Evolutionary conservation across 2,888 invertebrate genomes (phyloP), one percentile per base, ranked within the genome.

Genomic region (Heliconius charithonia): DNA sequence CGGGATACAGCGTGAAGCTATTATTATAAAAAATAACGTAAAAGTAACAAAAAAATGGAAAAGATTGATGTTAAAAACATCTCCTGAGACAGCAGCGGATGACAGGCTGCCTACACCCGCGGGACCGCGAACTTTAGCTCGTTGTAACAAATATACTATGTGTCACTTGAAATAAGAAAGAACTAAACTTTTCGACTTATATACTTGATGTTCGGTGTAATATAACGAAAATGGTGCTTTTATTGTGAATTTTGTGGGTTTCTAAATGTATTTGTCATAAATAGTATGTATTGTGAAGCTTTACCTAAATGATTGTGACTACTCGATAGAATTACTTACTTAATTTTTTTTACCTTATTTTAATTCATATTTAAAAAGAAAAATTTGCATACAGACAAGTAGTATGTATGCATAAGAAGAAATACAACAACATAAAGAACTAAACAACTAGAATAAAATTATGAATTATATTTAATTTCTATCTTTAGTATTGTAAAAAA

Each of bases 41-140:
- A 71, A 63, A 77, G 77, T 63, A 74, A 73, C 73, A 76, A 62
- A 70, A 29, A 29, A 71, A 69, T 67, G 63, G n/a, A 41, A 73
- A 75, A 81, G 82, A 82, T 82, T 80, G 82, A 81, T 82, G 82
- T 73, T 75, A 79, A 75, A 78, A 79, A 79, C 80, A 76, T 79
- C 81, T 56, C 80, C 16, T 56, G 79, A 78, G 81, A 73, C 65
- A 75, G 65, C 66, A 37, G 65, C 29, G 63, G 77, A 77, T 75
- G 81, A n/a, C 59, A 75, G 67, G 25, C 59, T 27, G 76, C 70
- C 25, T 77, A 67, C 77, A 51, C 79, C 69, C 79, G 22, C 19
- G 79, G 77, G 79, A 74, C 62, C 63, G 69, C 27, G 56, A 76
- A 76, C 51, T 79, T 79, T 63, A 59, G 66, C 27, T 66, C 73